A percentile compares a stretch with the other conserved stretches of the same genome.
Conservation (phyloP, 2,113 vertebrate species). For the Gorsachius goisagi region DNA sequence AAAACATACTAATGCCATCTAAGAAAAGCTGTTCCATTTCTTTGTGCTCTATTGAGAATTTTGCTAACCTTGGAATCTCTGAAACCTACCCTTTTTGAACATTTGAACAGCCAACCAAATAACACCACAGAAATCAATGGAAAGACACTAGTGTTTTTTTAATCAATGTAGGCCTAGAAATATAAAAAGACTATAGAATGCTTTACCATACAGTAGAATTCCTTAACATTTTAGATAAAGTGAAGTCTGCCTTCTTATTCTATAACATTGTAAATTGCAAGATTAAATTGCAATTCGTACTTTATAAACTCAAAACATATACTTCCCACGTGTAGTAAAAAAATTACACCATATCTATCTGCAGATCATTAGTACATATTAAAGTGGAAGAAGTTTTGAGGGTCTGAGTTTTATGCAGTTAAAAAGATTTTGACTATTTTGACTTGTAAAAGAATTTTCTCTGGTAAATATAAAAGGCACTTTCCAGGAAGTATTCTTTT, state of each 20-base stretch:
- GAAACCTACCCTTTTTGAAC: neutral
- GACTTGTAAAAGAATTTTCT: neutral
- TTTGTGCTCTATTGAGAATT: neutral
- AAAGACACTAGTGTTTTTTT: neutral
- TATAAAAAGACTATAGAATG: neutral
- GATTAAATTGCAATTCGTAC: neutral
- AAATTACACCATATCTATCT: neutral
- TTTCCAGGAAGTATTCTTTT: neutral
- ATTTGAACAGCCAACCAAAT: neutral
- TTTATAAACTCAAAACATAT: neutral
- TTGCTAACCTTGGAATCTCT: neutral
- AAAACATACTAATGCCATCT: neutral
- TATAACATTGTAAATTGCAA: neutral
- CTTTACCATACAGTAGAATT: neutral
- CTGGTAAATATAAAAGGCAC: neutral
- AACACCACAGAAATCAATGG: neutral
- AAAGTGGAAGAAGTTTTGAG: neutral
- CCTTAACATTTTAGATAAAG: neutral
- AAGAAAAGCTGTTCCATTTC: neutral
- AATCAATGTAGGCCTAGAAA: neutral
- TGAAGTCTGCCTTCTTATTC: neutral
- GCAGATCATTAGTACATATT: neutral
- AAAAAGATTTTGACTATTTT: neutral
- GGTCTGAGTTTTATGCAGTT: neutral
- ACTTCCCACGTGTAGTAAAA: neutral